Evolutionary conservation across 2,888 invertebrate species (phyloP), one percentile per base, ranked within the genome.

Genomic region (Pemphredon lugubris): DNA sequence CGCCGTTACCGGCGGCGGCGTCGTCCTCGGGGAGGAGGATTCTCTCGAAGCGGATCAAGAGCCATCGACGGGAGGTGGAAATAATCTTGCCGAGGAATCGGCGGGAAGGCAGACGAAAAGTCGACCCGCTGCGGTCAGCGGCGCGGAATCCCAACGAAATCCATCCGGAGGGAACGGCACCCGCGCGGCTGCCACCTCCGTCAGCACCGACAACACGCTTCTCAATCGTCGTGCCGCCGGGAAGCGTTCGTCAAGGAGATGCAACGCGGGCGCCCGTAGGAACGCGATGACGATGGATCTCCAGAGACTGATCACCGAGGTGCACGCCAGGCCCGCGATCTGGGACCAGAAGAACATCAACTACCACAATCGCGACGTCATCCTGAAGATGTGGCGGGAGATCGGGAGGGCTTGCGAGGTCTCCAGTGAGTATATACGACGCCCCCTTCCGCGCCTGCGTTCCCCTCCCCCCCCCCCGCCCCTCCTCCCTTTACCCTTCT

Each of bases 331-430:
- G 54, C 85, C 85, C 39, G 85, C 85, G 32, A 85, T 85, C 68
- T 85, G 85, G 85, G 85, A 85, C 75, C 85, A 85, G 73, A 85
- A 85, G 72, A 85, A 85, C 57, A 83, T 83, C 68, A 83, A 85
- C 77, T 85, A 85, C 67, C 85, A 85, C 75, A 85, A 85, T 60
- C 83, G 85, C 65, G 85, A 85, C 47, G 81, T 85, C 55, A 85
- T 85, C 68, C 69, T 84, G 42, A 84, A 82, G 74, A 85, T 84
- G 70, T 85, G 85, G 85, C 83, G 83, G 66, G 85, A 85, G 77
- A 85, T 85, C 51, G 85, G 84, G 57, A 80, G 82, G 71, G 77
- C 84, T 54, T 85, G 85, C 73, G 84, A 85, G 69, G 85, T 85
- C 45, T 84, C 85, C 60, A 83, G 85, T 85, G 67, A 85, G 84